A percentile compares a stretch with the other conserved stretches of the same genome.
Conservation (phyloP, 37 sponge, comb jelly and placozoan genomes). For the Petrosia ficiformis region DNA sequence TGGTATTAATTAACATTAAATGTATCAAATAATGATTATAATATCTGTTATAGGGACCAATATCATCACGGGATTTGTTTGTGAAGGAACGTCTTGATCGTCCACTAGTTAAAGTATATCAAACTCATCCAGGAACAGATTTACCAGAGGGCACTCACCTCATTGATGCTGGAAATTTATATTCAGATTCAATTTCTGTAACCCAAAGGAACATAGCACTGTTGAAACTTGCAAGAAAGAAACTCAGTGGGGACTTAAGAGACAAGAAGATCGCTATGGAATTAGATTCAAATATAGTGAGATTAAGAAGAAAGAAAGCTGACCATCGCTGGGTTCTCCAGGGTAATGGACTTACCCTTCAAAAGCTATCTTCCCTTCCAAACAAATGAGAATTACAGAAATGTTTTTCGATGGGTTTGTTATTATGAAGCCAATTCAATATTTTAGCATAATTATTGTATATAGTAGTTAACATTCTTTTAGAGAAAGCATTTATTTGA, state of each 20-base stretch:
- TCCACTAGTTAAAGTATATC: constrained; percentile 61
- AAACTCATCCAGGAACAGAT: constrained; percentile 76
- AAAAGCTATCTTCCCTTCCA: background rate
- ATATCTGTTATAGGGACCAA: constrained; percentile 62
- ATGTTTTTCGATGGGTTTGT: too few relatives aligned
- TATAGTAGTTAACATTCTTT: too few relatives aligned
- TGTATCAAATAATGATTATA: background rate
- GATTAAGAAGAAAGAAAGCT: constrained; percentile 56
- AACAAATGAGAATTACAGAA: too few relatives aligned
- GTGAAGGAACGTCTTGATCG: constrained; percentile 76
- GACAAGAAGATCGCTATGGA: constrained; percentile 67
- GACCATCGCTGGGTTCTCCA: constrained; percentile 75
- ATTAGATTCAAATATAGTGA: constrained; percentile 44
- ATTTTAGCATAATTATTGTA: too few relatives aligned
- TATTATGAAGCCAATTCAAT: too few relatives aligned
- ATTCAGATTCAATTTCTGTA: constrained; percentile 45
- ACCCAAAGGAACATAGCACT: constrained; percentile 64
- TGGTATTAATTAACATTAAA: constrained; percentile 27
- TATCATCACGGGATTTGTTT: constrained; percentile 37
- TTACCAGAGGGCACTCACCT: constrained; percentile 73
- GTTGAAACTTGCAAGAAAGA: constrained; percentile 51
- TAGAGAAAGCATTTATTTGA: too few relatives aligned
- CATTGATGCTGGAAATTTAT: constrained; percentile 31
- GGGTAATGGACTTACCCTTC: constrained; percentile 5
- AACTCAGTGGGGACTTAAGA: constrained; percentile 48